phyloP scores from a whole-genome alignment of 2,113 vertebrate genomes.

The Triplophysa siluroides region DNA sequence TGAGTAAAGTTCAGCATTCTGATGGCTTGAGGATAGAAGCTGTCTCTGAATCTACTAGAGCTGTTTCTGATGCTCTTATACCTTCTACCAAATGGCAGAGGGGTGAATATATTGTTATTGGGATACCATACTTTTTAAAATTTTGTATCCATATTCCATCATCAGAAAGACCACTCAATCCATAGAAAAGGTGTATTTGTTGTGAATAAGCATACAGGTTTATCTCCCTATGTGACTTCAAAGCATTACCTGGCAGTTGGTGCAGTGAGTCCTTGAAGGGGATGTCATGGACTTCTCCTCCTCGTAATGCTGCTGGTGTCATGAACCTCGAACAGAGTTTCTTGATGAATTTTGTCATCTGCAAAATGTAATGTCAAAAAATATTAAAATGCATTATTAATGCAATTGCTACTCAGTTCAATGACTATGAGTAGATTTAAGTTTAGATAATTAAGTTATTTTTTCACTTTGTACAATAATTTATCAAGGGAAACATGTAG shows the following conservation, averaged over 20 bases:
- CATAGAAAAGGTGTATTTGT: constrained; percentile 32
- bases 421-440: no score
- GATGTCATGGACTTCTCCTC: constrained; percentile 14
- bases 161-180: constrained; percentile 29
- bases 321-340: no score
- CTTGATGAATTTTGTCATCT: no score
- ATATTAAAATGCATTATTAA: no score
- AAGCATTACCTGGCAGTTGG: constrained; percentile 27
- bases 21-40: no score
- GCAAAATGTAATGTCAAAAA: no score
- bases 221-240: constrained; percentile 34
- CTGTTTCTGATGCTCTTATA: no score
- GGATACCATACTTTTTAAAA: constrained; percentile 8
- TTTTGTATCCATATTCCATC: constrained; percentile 24
- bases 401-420: no score
- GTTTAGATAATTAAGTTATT: neutral
- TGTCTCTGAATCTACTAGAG: no score
- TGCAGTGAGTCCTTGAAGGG: constrained; percentile 6
- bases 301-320: neutral
- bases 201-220: constrained; percentile 28
- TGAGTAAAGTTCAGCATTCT: no score
- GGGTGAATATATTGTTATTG: neutral
- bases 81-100: constrained; percentile 11
- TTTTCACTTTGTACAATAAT: neutral
- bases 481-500: constrained; percentile 1